A percentile compares a stretch with the other conserved stretches of the same genome.
Evolutionary conservation across 2,113 vertebrate species (phyloP).

Genomic region (Menidia beryllina): DNA sequence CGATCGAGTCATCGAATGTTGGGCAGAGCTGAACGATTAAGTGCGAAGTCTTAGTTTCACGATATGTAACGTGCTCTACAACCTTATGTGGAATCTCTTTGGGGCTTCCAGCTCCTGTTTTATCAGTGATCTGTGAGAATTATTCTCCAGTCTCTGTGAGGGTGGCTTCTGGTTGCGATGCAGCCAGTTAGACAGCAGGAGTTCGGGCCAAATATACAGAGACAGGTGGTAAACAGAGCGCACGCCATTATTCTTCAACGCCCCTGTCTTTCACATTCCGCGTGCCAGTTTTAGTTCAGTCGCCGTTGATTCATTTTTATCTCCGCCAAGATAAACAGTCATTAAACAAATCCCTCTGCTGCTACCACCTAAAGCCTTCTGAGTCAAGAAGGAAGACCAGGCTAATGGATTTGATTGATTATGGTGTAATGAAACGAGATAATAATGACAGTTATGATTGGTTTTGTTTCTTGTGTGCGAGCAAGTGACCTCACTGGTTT

Average conservation of each 20-base stretch:
- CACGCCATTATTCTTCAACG: slow-evolving; percentile 19
- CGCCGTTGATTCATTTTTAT: slow-evolving; percentile 27
- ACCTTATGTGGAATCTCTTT: not conserved
- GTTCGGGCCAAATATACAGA: slow-evolving; percentile 4
- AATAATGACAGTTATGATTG: slow-evolving; percentile 28
- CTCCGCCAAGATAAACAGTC: slow-evolving; percentile 42
- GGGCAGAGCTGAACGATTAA: not conserved
- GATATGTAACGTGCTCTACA: not conserved
- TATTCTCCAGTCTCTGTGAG: slow-evolving; percentile 12
- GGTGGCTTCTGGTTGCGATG: slow-evolving; percentile 23
- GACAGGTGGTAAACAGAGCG: slow-evolving; percentile 48
- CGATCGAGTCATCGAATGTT: not conserved
- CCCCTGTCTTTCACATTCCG: slow-evolving; percentile 32
- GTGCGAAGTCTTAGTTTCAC: not conserved
- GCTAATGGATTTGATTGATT: slow-evolving; percentile 31
- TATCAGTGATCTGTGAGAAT: slow-evolving; percentile 22
- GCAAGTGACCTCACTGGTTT: not conserved
- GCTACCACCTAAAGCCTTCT: slow-evolving; percentile 15
- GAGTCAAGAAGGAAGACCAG: not conserved
- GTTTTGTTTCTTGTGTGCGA: slow-evolving; percentile 15
- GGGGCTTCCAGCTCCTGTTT: slow-evolving; percentile 5
- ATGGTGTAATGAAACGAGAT: slow-evolving; percentile 8
- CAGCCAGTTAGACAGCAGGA: slow-evolving; percentile 30
- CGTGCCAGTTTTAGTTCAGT: slow-evolving; percentile 24
- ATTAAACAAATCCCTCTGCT: slow-evolving; percentile 19